Percentiles rank a stretch among this genome's conserved stretches.
Conservation (phyloP, 2,888 invertebrate species). For the Drosophila algonquin region DNA sequence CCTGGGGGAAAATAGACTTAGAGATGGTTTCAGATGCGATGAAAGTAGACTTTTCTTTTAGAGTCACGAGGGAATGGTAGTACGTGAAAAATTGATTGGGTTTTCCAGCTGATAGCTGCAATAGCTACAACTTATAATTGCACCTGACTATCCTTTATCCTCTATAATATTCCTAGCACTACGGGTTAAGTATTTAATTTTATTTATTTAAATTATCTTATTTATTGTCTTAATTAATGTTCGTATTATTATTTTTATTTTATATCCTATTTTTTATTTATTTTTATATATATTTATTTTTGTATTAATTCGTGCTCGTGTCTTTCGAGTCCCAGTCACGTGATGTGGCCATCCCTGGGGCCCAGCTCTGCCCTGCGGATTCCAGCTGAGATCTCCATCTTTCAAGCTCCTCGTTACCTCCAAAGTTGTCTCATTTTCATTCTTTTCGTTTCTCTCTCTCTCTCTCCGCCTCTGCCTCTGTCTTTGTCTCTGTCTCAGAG, state of each 20-base stretch:
- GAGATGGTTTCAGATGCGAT: slow-evolving; percentile 28
- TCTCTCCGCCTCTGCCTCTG: slow-evolving; percentile 19
- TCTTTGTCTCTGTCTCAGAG: slow-evolving; percentile 42
- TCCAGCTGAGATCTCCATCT: slow-evolving; percentile 63
- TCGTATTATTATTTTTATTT: too few species aligned
- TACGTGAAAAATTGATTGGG: not conserved
- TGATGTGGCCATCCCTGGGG: slow-evolving; percentile 35
- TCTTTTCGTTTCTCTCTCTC: slow-evolving; percentile 43
- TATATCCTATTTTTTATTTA: too few species aligned
- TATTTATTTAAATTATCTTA: too few species aligned
- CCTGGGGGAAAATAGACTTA: not conserved
- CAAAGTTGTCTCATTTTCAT: slow-evolving; percentile 73
- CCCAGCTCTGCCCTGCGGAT: slow-evolving; percentile 39
- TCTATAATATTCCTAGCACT: not conserved
- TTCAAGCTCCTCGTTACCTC: slow-evolving; percentile 61
- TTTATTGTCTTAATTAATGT: too few species aligned
- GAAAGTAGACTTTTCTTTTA: not conserved
- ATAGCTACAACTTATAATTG: too few species aligned
- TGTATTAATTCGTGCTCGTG: too few species aligned
- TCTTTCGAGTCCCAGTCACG: slow-evolving; percentile 21
- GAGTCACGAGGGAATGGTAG: not conserved
- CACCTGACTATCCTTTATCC: not conserved
- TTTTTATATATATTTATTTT: too few species aligned
- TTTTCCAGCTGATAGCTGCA: too few species aligned
- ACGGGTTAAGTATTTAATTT: too few species aligned